Evolutionary conservation across 2,113 vertebrate species (phyloP), one percentile per base, ranked within the genome.

Genomic region (Burhinus oedicnemus): DNA sequence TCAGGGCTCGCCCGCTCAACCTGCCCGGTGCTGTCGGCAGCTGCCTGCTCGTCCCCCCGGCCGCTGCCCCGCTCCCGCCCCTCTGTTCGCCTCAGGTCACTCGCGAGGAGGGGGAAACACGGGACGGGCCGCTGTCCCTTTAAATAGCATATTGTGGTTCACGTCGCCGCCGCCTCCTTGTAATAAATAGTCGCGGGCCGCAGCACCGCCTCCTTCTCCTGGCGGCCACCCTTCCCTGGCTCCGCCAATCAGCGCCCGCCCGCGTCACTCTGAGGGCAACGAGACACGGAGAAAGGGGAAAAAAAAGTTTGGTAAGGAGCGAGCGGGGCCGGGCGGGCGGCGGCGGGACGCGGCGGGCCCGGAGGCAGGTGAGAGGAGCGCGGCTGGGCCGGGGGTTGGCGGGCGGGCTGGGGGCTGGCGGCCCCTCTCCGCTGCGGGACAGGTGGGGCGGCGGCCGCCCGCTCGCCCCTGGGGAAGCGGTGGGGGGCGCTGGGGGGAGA

Each of bases 221-320:
- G 30, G 45, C 75, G 26, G 69, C 91, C 94, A 68, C 45, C 95
- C 80, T 65, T 65, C 30, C 51, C 2, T 13, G 3, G 44, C 70
- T 92, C 89, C 55, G 80, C 96, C 97, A 97, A 97, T 97, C 97
- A 86, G 95, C 81, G 90, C 93, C 96, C 95, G 72, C 54, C 21
- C 95, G 96, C 97, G 97, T 97, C 96, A 97, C 89, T 86, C 71
- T 4, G 49, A 94, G 94, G 93, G 91, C 93, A 93, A 72, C 62
- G 95, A 95, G 92, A 95, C 78, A 78, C 83, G 90, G 93, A 86
- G 95, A 94, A 95, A 96, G 93, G 93, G 83, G 92, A 87, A 87
- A 92, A 95, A 97, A 98, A 98, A 98, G 97, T 98, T 98, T 98
- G 94, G 95, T 71, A 94, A 96, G 96, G 96, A 97, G 97, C 92